phyloP scores from a whole-genome alignment of 1,140 invertebrate species.

The Diorhabda sublineata region DNA sequence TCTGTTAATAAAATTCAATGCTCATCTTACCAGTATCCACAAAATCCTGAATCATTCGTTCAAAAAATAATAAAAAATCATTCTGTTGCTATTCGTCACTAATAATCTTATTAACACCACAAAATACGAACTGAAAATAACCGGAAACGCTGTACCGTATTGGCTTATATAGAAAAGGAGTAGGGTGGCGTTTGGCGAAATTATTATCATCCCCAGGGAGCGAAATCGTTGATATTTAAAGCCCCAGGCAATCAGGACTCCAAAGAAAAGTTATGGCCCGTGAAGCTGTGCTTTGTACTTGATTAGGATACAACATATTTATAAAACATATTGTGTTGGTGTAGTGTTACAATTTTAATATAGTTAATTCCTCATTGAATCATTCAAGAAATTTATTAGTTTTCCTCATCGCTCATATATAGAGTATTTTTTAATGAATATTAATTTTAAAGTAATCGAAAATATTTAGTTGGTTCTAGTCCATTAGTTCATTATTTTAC shows the following conservation, averaged over 20 bases:
- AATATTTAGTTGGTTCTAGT: too few relatives aligned
- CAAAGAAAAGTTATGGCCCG: constrained; percentile 42
- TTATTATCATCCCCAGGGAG: constrained; percentile 38
- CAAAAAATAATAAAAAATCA: background rate
- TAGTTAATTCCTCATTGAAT: background rate
- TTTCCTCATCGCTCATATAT: too few relatives aligned
- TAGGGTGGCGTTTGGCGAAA: constrained; percentile 18
- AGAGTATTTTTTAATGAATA: too few relatives aligned
- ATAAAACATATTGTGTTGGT: constrained; percentile 35
- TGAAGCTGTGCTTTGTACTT: constrained; percentile 26
- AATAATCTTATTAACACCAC: background rate
- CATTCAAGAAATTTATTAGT: background rate
- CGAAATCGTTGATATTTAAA: constrained; percentile 47
- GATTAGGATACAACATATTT: constrained; percentile 24
- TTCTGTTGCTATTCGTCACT: background rate
- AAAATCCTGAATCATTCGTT: constrained; percentile 12
- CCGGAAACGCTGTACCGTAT: background rate
- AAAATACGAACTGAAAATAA: background rate
- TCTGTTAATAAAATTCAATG: too few relatives aligned
- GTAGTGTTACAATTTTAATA: constrained; percentile 29
- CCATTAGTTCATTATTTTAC: too few relatives aligned
- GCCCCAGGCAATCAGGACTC: constrained; percentile 45
- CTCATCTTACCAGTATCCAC: constrained; percentile 1
- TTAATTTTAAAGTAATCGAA: too few relatives aligned
- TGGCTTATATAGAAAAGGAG: constrained; percentile 18